Evolutionary conservation across 2,888 invertebrate species (phyloP).

Genomic region (Leptopilina syphax): DNA sequence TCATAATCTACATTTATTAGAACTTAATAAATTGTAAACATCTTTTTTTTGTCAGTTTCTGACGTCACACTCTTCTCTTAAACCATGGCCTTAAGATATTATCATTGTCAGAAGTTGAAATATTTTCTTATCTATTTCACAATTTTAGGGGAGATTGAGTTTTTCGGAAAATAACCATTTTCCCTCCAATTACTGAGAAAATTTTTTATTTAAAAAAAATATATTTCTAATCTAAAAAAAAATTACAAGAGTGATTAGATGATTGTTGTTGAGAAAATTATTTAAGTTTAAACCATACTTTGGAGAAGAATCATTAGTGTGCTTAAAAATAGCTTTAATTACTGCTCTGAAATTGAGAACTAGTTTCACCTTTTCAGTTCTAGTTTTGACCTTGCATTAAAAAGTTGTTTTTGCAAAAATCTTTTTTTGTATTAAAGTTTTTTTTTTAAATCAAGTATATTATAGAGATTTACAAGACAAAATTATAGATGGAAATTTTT

Average conservation of each 20-base stretch:
- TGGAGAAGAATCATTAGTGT: conserved; percentile 14
- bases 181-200: too few species aligned
- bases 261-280: conserved; percentile 1
- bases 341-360: conserved; percentile 2
- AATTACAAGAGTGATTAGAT: neutral
- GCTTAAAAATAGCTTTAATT: conserved; percentile 38
- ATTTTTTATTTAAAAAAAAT: too few species aligned
- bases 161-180: too few species aligned
- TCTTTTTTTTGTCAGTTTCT: too few species aligned
- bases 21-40: too few species aligned
- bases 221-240: neutral
- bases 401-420: conserved; percentile 19
- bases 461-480: neutral
- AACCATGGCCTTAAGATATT: too few species aligned
- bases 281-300: neutral
- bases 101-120: too few species aligned
- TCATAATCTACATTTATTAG: too few species aligned
- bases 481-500: neutral
- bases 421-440: neutral
- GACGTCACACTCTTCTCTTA: too few species aligned
- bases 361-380: conserved; percentile 17
- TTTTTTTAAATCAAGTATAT: neutral
- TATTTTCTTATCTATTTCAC: too few species aligned
- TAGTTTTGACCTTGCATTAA: conserved; percentile 13
- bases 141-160: too few species aligned